A percentile compares a stretch with the other conserved stretches of the same genome.
Evolutionary conservation across 2,113 vertebrate species (phyloP).

Genomic region (Phrynocephalus versicolor): DNA sequence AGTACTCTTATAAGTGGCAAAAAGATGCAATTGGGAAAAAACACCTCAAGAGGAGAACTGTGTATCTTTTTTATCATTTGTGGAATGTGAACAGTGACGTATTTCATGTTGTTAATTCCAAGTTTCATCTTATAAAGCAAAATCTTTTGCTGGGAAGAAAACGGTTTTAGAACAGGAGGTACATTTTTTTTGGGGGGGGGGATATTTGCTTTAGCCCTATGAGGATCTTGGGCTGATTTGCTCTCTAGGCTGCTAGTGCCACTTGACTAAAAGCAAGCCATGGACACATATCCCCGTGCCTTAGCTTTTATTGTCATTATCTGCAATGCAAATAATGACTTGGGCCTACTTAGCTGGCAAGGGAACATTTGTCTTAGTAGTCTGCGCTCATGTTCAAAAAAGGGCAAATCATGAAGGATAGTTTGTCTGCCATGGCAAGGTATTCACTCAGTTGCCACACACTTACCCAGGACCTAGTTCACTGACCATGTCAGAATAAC

Average conservation of each 20-base stretch:
- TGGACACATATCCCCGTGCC: background rate
- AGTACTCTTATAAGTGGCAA: too few species aligned
- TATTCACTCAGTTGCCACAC: background rate
- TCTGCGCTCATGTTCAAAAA: background rate
- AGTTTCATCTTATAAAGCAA: too few species aligned
- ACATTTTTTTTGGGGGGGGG: too few species aligned
- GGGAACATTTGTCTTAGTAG: background rate
- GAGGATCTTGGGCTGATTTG: fast-evolving
- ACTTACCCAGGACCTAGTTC: background rate
- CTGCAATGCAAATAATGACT: background rate
- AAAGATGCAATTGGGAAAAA: too few species aligned
- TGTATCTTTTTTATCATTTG: too few species aligned
- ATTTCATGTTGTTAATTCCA: too few species aligned
- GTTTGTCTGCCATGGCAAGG: background rate
- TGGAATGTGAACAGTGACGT: too few species aligned
- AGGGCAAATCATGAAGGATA: background rate
- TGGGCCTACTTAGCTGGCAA: constrained; percentile 25
- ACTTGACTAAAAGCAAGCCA: background rate
- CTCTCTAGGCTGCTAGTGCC: background rate
- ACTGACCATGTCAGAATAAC: background rate
- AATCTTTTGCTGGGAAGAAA: too few species aligned
- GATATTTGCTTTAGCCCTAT: too few species aligned
- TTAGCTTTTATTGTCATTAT: background rate
- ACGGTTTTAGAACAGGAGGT: too few species aligned
- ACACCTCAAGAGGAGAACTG: too few species aligned